Percentiles rank a stretch among this genome's conserved stretches.
These are phyloP conservation scores for Sebastes melanostomus DNA, from an alignment of 2,797 vertebrate genomes.

Conservation along the genomic window DNA sequence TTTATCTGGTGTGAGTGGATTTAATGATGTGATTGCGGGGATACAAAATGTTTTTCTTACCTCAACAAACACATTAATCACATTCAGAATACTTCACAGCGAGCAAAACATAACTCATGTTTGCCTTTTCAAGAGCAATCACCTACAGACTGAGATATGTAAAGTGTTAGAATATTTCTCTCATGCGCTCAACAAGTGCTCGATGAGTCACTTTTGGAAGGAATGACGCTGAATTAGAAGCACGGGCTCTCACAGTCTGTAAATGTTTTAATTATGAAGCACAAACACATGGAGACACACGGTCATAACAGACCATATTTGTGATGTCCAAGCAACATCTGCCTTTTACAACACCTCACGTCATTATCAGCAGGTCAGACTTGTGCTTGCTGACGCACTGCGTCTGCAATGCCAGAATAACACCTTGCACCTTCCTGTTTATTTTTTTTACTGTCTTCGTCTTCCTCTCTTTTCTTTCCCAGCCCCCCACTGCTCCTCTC, in stretches of 20 bases:
- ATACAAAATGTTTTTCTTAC: neutral
- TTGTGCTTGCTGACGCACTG: conserved; percentile 13
- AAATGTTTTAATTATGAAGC: conserved; percentile 71
- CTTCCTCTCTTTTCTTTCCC: conserved; percentile 13
- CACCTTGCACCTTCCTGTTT: conserved; percentile 43
- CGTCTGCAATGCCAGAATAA: conserved; percentile 22
- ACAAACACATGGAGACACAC: conserved; percentile 67
- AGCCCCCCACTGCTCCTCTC: conserved; percentile 42
- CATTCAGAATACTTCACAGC: neutral
- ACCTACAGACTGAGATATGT: neutral
- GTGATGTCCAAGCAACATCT: conserved; percentile 66
- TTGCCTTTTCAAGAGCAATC: conserved; percentile 13
- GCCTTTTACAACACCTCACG: conserved; percentile 70
- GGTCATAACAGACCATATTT: conserved; percentile 65
- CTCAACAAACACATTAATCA: neutral
- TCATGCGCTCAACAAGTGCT: conserved; percentile 23
- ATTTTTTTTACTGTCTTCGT: conserved; percentile 8
- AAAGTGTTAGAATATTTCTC: conserved; percentile 20
- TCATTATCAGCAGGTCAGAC: conserved; percentile 61
- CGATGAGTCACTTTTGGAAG: conserved; percentile 43
- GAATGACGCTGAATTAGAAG: conserved; percentile 42
- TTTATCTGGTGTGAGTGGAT: conserved; percentile 16
- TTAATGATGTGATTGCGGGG: conserved; percentile 14
- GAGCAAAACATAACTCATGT: conserved; percentile 4
- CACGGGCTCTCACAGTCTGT: conserved; percentile 47